phyloP scores from a whole-genome alignment of 2,113 vertebrate species.

The Vicugna pacos region DNA sequence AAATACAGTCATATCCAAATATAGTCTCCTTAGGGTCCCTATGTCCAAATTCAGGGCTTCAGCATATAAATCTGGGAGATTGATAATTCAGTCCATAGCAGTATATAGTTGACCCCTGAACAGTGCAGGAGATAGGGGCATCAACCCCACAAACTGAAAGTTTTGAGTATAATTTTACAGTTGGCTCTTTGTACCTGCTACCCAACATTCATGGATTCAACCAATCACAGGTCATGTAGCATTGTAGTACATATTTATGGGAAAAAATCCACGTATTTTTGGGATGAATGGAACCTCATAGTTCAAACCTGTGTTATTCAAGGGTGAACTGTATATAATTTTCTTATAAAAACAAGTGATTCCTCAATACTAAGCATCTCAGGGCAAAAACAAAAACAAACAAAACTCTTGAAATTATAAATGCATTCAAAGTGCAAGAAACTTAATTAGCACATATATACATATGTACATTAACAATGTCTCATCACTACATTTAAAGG shows the following conservation, averaged over 20 bases:
- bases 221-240: neutral
- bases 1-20: neutral
- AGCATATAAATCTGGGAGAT: neutral
- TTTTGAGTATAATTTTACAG: neutral
- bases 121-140: neutral
- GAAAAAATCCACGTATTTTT: neutral
- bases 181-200: neutral
- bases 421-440: slow-evolving; percentile 62
- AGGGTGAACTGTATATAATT: neutral
- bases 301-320: neutral
- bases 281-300: neutral
- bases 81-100: neutral
- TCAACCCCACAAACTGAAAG: neutral
- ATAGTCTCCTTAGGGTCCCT: neutral
- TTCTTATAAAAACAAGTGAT: slow-evolving; percentile 50
- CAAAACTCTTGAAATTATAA: slow-evolving; percentile 30
- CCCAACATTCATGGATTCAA: neutral
- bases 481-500: slow-evolving; percentile 60
- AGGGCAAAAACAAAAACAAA: neutral
- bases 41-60: neutral
- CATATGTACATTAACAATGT: slow-evolving; percentile 57
- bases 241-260: neutral
- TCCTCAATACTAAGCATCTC: slow-evolving; percentile 58
- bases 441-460: slow-evolving; percentile 54
- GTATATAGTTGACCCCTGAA: neutral